phyloP scores from a whole-genome alignment of 30 jellyfish, hydroid and myxozoan genomes.

The Mastigias papua region DNA sequence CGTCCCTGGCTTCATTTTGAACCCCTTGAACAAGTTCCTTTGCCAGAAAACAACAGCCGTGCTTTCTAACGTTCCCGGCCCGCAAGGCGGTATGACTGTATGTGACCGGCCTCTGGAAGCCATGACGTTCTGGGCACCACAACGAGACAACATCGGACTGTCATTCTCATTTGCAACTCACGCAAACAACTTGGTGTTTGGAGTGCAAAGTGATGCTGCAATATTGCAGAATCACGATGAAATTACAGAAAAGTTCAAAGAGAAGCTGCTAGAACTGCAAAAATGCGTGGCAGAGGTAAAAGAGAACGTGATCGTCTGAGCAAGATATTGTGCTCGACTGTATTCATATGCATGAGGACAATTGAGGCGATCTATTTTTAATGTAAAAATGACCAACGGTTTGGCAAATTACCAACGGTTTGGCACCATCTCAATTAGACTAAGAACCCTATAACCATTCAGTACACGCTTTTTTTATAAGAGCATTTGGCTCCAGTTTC shows the following conservation, averaged over 20 bases:
- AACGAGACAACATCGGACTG: conserved; percentile 78
- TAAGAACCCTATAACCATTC: too few relatives aligned
- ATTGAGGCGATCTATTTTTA: too few relatives aligned
- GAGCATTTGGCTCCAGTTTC: too few relatives aligned
- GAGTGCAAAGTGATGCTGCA: conserved; percentile 76
- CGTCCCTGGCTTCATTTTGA: conserved; percentile 69
- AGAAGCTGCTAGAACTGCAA: conserved; percentile 47
- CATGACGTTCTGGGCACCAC: conserved; percentile 95
- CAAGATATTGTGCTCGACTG: too few relatives aligned
- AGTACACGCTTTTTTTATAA: too few relatives aligned
- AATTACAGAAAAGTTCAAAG: conserved; percentile 50
- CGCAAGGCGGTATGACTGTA: conserved; percentile 69
- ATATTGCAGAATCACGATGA: conserved; percentile 70
- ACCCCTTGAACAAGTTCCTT: conserved; percentile 51
- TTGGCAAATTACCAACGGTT: too few relatives aligned
- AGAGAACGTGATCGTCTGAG: background rate
- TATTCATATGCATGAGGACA: too few relatives aligned
- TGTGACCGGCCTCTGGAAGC: conserved; percentile 65
- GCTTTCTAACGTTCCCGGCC: conserved; percentile 87
- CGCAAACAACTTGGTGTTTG: conserved; percentile 62
- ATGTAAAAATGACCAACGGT: too few relatives aligned
- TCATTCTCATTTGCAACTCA: conserved; percentile 79
- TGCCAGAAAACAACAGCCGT: conserved; percentile 85
- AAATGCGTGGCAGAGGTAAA: conserved; percentile 9
- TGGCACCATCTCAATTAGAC: too few relatives aligned